Base-by-base conservation (phyloP, 1,140 invertebrate genomes). In the Drosophila sp. region DNA sequence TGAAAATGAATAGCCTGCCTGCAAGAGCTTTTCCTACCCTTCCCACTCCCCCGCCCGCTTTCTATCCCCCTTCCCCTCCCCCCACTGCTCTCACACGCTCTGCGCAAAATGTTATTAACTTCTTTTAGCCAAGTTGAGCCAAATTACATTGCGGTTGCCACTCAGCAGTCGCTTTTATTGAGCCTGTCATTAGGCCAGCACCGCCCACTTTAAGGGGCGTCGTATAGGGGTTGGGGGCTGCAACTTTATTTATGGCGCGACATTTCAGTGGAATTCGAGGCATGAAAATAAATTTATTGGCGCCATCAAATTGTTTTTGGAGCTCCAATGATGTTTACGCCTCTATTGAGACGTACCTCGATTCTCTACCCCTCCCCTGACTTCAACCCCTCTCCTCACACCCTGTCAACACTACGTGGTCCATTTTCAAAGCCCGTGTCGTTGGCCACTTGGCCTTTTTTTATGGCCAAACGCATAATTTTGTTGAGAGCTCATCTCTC, bases 111-210 rank as follows among this genome's bases (percentile, higher is more conserved):
- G 76, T 86, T 86, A 86, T 86, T 86, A 86, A 86, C 81, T 86
- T 86, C 81, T 86, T 86, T 86, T 81, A 72, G 81, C 75, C 74
- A 67, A 73, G 59, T 45, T 57, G 59, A 62, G 58, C 70, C 78
- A 86, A 81, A 86, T 87, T 87, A 79, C 81, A 86, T 86, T 86
- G 82, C 81, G 82, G 81, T 80, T 86, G 51, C 70, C 66, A 69
- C 66, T 69, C 66, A 53, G 57, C 66, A 61, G 57, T 69, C 81
- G 83, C 73, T 83, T 79, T 81, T 79, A 82, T 81, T 81, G 66
- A 69, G 66, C 3, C 11, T 58, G 13, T 59, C 57, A 36, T 18
- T 58, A 29, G 38, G 21, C 25, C 40, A 14, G 21, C 34, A 29
- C 25, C 65, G 54, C 63, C 63, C 63, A 14, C 40, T 32, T 16